These are phyloP conservation scores for Lochmaea crataegi DNA, from an alignment of 2,888 invertebrate genomes.

Conservation along the genomic window DNA sequence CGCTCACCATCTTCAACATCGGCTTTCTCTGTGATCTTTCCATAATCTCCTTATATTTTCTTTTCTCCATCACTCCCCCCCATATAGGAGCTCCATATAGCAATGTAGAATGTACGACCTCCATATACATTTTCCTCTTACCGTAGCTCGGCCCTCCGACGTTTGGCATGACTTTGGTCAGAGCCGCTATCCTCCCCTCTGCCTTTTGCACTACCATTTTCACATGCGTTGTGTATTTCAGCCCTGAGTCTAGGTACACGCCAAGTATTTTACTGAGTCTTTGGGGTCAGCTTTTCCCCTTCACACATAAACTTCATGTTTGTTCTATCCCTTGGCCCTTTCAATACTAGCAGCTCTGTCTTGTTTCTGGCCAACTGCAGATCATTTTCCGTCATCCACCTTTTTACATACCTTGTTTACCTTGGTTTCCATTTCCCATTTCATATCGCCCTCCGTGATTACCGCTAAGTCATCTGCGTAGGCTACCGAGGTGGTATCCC, in stretches of 20 bases:
- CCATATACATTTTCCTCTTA: slow-evolving; percentile 30
- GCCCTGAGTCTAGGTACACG: slow-evolving; percentile 19
- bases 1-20: slow-evolving; percentile 8
- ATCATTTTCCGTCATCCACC: slow-evolving; percentile 29
- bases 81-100: slow-evolving; percentile 42
- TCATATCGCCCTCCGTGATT: slow-evolving; percentile 19
- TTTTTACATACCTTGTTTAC: not conserved
- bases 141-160: slow-evolving; percentile 36
- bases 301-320: slow-evolving; percentile 6
- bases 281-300: slow-evolving; percentile 18
- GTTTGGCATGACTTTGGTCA: slow-evolving; percentile 37
- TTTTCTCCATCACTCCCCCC: slow-evolving; percentile 15
- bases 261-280: slow-evolving; percentile 10
- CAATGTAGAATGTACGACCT: slow-evolving; percentile 35
- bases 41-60: slow-evolving; percentile 14
- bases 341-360: slow-evolving; percentile 11
- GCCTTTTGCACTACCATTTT: slow-evolving; percentile 9
- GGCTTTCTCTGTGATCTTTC: slow-evolving; percentile 20
- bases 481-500: slow-evolving; percentile 16
- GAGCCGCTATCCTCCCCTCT: slow-evolving; percentile 17
- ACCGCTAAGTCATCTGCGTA: slow-evolving; percentile 41
- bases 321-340: not conserved
- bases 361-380: slow-evolving; percentile 27
- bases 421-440: not conserved
- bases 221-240: slow-evolving; percentile 22